Base-by-base conservation (phyloP, 1,140 invertebrate genomes). In the Phenacoccus solenopsis region DNA sequence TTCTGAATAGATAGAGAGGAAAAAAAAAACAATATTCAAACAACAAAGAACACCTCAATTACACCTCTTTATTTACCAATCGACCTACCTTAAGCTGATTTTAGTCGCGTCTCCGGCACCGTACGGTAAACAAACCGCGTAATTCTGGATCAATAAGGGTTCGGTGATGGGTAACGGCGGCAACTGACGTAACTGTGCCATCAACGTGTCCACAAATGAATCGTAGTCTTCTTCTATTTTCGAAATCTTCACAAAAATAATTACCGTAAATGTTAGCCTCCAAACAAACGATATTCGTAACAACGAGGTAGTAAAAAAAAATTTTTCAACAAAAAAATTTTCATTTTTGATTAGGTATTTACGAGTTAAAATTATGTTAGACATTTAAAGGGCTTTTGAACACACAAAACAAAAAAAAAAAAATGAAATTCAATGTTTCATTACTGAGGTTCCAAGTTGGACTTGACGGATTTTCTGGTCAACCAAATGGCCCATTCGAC, bases 211-310 rank as follows among this genome's bases (percentile, higher is more conserved):
- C 73, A 94, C 89, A 76, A 89, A 95, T 9, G 86, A 87, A 77
- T 96, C 93, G 78, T 93, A 93, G 79, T 96, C 93, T 81, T 96
- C 93, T 74, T 94, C 90, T 13, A 90, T 81, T 75, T 91, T 89
- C 1, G 90, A 92, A 24, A 88, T 81, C 77, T 83, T 64, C 38
- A 64, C 22, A 38, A 10, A n/a, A 38, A 38, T 38, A 38, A 38
- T 38, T 38, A 38, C 32, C 9, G 32, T n/a, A 38, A 38, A 38
- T 38, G n/a, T 10, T 10, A 10, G 32, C 9, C 9, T n/a, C 32
- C 9, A 10, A 10, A 10, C 9, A 38, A n/a, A 38, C 32, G n/a
- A 38, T 38, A 38, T 38, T 38, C 32, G 32, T 10, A 38, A n/a
- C 9, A n/a, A 38, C 9, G n/a, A 38, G n/a, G n/a, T n/a, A n/a